phyloP scores from a whole-genome alignment of 2,888 invertebrate species.

The Scrobipalpa atriplicella region DNA sequence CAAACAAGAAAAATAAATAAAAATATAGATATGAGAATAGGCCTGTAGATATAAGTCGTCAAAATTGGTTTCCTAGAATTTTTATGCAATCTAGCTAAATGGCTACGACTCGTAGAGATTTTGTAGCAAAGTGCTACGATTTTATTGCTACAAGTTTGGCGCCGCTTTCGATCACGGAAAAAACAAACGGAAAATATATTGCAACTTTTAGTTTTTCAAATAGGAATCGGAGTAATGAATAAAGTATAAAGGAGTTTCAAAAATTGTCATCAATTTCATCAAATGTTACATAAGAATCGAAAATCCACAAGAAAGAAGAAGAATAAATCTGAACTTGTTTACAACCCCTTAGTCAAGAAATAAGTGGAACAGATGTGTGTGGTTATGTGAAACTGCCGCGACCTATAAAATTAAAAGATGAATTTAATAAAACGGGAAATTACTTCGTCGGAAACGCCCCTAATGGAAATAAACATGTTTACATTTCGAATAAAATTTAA shows the following conservation, averaged over 20 bases:
- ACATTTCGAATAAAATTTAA: not conserved
- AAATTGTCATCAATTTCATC: no score
- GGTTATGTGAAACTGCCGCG: not conserved
- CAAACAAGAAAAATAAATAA: no score
- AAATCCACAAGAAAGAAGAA: no score
- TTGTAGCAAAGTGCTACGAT: constrained; percentile 1
- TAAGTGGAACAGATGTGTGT: not conserved
- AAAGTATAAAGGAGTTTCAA: no score
- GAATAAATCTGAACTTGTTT: no score
- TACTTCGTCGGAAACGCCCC: not conserved
- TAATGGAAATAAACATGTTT: not conserved
- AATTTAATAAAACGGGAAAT: not conserved
- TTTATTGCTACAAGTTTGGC: not conserved
- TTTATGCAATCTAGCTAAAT: not conserved
- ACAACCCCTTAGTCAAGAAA: not conserved
- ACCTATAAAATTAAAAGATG: not conserved
- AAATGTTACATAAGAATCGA: no score
- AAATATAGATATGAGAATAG: no score
- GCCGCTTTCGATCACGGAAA: not conserved
- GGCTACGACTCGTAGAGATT: not conserved
- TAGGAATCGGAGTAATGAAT: no score
- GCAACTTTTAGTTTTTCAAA: no score
- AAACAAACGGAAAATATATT: not conserved
- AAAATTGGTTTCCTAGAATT: not conserved
- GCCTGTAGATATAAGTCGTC: no score